phyloP scores from a whole-genome alignment of 1,140 invertebrate genomes.

The Drosophila rufa region DNA sequence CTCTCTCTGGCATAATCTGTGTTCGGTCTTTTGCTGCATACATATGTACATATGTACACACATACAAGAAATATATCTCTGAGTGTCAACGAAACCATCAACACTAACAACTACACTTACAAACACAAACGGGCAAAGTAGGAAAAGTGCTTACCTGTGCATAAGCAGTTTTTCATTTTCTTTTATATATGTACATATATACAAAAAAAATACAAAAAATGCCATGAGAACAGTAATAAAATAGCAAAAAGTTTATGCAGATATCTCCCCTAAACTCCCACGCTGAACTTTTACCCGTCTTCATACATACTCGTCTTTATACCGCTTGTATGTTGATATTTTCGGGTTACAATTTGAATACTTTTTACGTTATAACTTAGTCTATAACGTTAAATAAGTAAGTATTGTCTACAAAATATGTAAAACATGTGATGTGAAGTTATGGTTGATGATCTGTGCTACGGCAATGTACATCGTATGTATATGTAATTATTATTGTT shows the following conservation, averaged over 20 bases:
- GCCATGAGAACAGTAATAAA: constrained; percentile 1
- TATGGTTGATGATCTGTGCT: neutral
- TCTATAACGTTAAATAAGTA: constrained; percentile 77
- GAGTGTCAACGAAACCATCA: constrained; percentile 19
- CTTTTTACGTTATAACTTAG: constrained; percentile 75
- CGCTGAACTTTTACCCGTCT: constrained; percentile 10
- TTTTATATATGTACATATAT: neutral
- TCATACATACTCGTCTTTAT: neutral
- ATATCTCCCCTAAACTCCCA: constrained; percentile 4
- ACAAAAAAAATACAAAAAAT: neutral
- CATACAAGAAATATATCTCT: constrained; percentile 1
- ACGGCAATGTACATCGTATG: too few relatives aligned
- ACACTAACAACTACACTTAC: neutral
- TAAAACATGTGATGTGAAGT: neutral
- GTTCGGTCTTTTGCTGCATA: constrained; percentile 54
- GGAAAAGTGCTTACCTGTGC: constrained; percentile 9
- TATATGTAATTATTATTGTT: too few relatives aligned
- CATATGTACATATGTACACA: constrained; percentile 30
- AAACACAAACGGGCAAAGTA: neutral
- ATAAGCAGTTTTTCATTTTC: constrained; percentile 1
- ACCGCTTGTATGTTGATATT: constrained; percentile 23
- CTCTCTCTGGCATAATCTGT: constrained; percentile 43
- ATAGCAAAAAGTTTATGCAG: neutral
- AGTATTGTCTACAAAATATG: constrained; percentile 27
- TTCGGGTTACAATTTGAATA: constrained; percentile 53